Evolutionary conservation across 2,888 invertebrate species (phyloP).

Genomic region (Chrysodeixis includens): DNA sequence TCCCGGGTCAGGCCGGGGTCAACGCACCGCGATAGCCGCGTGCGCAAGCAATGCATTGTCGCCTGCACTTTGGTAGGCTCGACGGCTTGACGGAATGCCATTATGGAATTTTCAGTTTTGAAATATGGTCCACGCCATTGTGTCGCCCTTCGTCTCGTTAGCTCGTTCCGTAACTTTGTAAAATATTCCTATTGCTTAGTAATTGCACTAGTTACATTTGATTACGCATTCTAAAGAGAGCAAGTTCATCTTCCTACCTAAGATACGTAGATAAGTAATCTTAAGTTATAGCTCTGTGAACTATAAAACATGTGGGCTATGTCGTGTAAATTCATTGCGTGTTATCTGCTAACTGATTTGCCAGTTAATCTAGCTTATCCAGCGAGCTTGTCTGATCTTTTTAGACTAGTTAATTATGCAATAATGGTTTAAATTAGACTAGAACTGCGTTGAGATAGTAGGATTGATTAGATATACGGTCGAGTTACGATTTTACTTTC

Average conservation of each 20-base stretch:
- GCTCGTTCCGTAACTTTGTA: not conserved
- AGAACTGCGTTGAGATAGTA: not conserved
- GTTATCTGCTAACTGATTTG: conserved; percentile 2
- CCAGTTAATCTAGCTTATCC: conserved; percentile 4
- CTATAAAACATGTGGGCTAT: conserved; percentile 4
- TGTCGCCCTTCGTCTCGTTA: conserved; percentile 7
- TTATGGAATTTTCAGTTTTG: conserved; percentile 64
- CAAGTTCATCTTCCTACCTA: not conserved
- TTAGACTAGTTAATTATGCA: not conserved
- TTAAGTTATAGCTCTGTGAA: conserved; percentile 1
- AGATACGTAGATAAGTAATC: not conserved
- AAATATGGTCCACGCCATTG: conserved; percentile 37
- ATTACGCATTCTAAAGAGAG: not conserved
- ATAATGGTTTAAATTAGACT: conserved; percentile 6
- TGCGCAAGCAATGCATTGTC: conserved; percentile 71
- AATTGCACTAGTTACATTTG: not conserved
- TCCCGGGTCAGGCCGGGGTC: conserved; percentile 78
- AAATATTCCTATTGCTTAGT: not conserved
- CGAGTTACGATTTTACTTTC: not conserved
- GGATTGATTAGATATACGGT: not conserved
- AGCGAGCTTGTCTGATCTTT: not conserved
- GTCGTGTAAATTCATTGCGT: not conserved
- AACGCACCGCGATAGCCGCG: conserved; percentile 73
- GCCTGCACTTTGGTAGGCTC: conserved; percentile 72
- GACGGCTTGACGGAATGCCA: conserved; percentile 67